These are phyloP conservation scores for Phyllostomus discolor DNA, from an alignment of 2,113 vertebrate species.

Conservation along the genomic window DNA sequence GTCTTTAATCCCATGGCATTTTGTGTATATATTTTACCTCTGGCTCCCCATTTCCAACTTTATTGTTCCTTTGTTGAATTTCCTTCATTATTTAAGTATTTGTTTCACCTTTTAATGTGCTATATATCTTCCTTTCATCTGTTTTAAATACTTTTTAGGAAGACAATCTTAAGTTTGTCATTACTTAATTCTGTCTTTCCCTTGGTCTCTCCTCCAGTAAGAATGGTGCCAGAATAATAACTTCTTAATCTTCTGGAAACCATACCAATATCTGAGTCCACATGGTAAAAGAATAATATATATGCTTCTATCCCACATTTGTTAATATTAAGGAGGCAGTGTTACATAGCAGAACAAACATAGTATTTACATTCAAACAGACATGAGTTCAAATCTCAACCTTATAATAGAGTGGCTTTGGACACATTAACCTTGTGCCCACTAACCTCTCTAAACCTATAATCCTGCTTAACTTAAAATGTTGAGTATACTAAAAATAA, in stretches of 20 bases:
- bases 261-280: not conserved
- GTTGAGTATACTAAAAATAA: not conserved
- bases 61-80: not conserved
- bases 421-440: not conserved
- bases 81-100: not conserved
- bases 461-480: not conserved
- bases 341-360: not conserved
- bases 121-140: not conserved
- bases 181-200: not conserved
- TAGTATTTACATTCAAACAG: not conserved
- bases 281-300: not conserved
- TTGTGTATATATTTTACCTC: not conserved
- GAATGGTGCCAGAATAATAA: not conserved
- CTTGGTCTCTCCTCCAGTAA: not conserved
- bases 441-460: not conserved
- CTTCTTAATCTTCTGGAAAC: slow-evolving; percentile 11
- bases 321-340: not conserved
- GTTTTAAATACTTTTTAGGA: slow-evolving; percentile 17
- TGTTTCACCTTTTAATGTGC: not conserved
- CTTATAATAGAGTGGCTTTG: not conserved
- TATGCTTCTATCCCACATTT: not conserved
- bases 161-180: not conserved
- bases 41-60: not conserved
- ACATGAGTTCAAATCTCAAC: not conserved
- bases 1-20: not conserved